A percentile compares a stretch with the other conserved stretches of the same genome.
Evolutionary conservation across 2,113 vertebrate genomes (phyloP).

Genomic region (Lampris incognitus): DNA sequence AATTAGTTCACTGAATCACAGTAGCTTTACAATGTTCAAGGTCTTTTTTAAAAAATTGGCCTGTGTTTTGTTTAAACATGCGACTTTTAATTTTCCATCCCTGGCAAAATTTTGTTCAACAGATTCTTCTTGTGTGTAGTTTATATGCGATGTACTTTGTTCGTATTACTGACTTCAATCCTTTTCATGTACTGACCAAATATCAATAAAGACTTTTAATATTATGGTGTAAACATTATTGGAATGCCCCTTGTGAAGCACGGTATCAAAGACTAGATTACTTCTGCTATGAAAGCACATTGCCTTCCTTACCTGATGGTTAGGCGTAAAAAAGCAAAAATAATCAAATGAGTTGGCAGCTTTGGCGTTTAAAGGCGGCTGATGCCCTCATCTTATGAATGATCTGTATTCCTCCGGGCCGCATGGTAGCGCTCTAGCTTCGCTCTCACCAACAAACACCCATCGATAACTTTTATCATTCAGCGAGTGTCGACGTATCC

Average conservation of each 20-base stretch:
- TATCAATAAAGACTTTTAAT: slow-evolving; percentile 99
- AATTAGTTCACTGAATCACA: slow-evolving; percentile 83
- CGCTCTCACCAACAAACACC: no score
- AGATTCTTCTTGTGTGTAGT: slow-evolving; percentile 95
- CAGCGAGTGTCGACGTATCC: no score
- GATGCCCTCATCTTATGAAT: not conserved
- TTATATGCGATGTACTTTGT: slow-evolving; percentile 92
- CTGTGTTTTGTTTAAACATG: slow-evolving; percentile 83
- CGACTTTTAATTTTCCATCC: slow-evolving; percentile 90
- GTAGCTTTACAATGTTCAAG: slow-evolving; percentile 81
- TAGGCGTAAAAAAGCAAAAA: no score
- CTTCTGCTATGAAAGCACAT: not conserved
- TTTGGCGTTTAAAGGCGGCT: not conserved
- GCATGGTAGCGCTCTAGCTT: slow-evolving; percentile 43
- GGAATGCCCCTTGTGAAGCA: not conserved
- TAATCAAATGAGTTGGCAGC: no score
- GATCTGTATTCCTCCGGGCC: slow-evolving; percentile 46
- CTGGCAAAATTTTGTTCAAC: slow-evolving; percentile 80
- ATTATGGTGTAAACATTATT: slow-evolving; percentile 76
- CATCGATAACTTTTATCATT: no score
- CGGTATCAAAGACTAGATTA: not conserved
- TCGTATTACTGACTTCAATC: slow-evolving; percentile 98
- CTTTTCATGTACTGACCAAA: slow-evolving; percentile 99
- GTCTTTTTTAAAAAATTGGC: slow-evolving; percentile 90
- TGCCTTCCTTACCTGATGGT: no score